Percentiles rank a stretch among this genome's conserved stretches.
Evolutionary conservation across 1,140 invertebrate genomes (phyloP).

Genomic region (Pseudomyrmex sp.): DNA sequence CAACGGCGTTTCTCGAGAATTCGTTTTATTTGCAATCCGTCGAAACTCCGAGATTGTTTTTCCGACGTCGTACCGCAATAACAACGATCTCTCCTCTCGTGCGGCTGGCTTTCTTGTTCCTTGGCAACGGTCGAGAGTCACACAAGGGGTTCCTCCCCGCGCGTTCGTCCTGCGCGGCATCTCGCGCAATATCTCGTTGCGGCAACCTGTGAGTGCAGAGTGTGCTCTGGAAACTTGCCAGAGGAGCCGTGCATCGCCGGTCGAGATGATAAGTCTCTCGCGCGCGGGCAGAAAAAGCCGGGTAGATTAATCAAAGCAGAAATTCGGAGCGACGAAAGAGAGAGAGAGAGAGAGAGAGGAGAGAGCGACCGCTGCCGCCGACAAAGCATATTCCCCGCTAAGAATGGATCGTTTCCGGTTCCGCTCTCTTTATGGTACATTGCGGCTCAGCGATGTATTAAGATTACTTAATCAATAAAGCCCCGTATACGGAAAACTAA

Average conservation of each 20-base stretch:
- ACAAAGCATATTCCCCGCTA: constrained; percentile 85
- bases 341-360: constrained; percentile 37
- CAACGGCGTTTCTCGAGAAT: constrained; percentile 62
- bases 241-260: constrained; percentile 55
- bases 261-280: constrained; percentile 69
- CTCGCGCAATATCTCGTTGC: constrained; percentile 27
- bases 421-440: constrained; percentile 86
- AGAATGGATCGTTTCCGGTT: constrained; percentile 86
- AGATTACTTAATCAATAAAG: constrained; percentile 86
- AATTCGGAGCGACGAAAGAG: constrained; percentile 84
- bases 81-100: constrained; percentile 15
- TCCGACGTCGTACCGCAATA: constrained; percentile 40
- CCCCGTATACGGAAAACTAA: constrained; percentile 80
- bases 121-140: constrained; percentile 42
- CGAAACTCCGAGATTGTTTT: constrained; percentile 47
- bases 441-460: constrained; percentile 86
- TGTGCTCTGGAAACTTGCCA: constrained; percentile 67
- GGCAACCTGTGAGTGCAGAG: constrained; percentile 51
- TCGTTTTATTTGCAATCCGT: constrained; percentile 49
- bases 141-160: constrained; percentile 11
- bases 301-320: constrained; percentile 86
- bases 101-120: constrained; percentile 23
- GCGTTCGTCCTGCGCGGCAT: background rate
- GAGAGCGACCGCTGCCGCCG: constrained; percentile 79
- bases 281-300: constrained; percentile 73